These are phyloP conservation scores for Dryoscopus gambensis DNA, from an alignment of 2,113 vertebrate genomes.

Conservation along the genomic window DNA sequence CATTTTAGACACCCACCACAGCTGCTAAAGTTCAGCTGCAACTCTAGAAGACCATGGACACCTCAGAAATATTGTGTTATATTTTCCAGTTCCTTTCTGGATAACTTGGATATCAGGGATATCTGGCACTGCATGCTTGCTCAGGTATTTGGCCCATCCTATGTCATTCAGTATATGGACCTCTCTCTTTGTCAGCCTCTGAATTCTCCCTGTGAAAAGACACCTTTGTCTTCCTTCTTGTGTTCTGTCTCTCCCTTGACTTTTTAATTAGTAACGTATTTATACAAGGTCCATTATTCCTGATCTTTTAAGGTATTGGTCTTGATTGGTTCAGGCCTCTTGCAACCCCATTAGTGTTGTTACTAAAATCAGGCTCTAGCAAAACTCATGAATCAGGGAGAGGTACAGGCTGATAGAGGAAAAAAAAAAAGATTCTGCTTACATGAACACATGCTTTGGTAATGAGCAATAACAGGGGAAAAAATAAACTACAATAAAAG, in stretches of 20 bases:
- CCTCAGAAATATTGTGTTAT: neutral
- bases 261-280: neutral
- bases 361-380: neutral
- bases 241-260: neutral
- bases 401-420: neutral
- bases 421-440: neutral
- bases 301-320: neutral
- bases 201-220: neutral
- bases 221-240: neutral
- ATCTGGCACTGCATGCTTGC: too few species aligned
- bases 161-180: neutral
- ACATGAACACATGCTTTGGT: neutral
- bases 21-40: neutral
- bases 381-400: neutral
- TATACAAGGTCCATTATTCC: neutral
- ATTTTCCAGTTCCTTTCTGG: neutral
- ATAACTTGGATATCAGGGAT: neutral
- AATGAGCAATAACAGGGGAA: neutral
- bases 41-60: neutral
- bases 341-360: neutral
- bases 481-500: conserved; percentile 23
- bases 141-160: neutral
- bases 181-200: neutral
- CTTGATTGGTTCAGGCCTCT: neutral
- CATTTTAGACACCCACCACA: fast-evolving